These are phyloP conservation scores for Idaea biselata DNA, from an alignment of 2,888 invertebrate species.

Conservation along the genomic window DNA sequence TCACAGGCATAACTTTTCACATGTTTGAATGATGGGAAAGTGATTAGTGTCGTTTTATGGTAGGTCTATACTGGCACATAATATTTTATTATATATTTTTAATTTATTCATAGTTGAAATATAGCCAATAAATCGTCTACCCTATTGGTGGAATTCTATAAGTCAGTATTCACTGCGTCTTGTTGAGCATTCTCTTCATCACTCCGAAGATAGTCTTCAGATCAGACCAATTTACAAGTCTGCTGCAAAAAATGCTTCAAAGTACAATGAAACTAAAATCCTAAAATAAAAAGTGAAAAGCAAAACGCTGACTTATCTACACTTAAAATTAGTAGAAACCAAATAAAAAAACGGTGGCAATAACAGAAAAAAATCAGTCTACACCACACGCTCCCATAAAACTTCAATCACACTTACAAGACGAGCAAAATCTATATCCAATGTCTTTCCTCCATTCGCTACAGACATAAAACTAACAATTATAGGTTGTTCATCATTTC, in stretches of 20 bases:
- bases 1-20: not conserved
- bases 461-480: constrained; percentile 20
- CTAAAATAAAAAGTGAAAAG: too few relatives aligned
- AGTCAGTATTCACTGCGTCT: too few relatives aligned
- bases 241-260: too few relatives aligned
- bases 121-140: not conserved
- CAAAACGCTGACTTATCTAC: too few relatives aligned
- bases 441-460: constrained; percentile 18
- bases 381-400: constrained; percentile 14
- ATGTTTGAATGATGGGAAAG: not conserved
- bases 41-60: not conserved
- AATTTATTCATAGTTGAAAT: not conserved
- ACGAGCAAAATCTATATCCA: constrained; percentile 19
- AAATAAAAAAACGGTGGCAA: not conserved
- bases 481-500: constrained; percentile 23
- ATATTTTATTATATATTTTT: not conserved
- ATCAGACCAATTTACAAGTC: too few relatives aligned
- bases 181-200: too few relatives aligned
- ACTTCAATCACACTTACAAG: constrained; percentile 17
- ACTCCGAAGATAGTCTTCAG: too few relatives aligned
- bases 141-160: too few relatives aligned
- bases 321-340: too few relatives aligned
- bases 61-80: not conserved
- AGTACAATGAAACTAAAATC: too few relatives aligned
- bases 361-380: constrained; percentile 2